Evolutionary conservation across 2,113 vertebrate genomes (phyloP), one percentile per base, ranked within the genome.

Genomic region (Anser brachyrhynchus): DNA sequence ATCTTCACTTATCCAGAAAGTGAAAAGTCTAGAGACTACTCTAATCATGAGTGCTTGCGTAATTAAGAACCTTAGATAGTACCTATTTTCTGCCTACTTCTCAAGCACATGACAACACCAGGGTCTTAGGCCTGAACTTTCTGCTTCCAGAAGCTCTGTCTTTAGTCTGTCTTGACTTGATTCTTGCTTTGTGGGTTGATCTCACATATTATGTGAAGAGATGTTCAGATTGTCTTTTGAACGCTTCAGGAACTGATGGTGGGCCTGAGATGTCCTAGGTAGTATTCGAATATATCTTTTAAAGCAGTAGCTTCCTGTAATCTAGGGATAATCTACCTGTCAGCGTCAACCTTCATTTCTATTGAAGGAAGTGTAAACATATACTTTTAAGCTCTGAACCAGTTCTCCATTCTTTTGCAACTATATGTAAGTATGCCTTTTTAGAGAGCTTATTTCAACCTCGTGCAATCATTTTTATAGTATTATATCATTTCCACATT

Each of bases 391-490:
- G 6, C 22, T 55, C 43, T 82, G 49, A 64, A 78, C 5, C 73
- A 18, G 25, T 29, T 77, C 52, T 72, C 26, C 2, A 7, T 75
- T 93, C 17, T 69, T 93, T 89, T n/a, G 29, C 22, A 90, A 9
- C n/a, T 55, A 0, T 41, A 19, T 10, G 15, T 59, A 71, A 59
- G 6, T 64, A 18, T 79, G 39, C 67, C 59, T 31, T 23, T 73
- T 92, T 83, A n/a, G 58, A 58, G 58, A 84, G 20, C 16, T 82
- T 91, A 61, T 95, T 92, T 89, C 62, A 84, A 79, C 21, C 26
- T 84, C 16, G 33, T 57, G 20, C 22, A 84, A 43, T 84, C 61
- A 84, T 74, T 89, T 87, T 90, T 64, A 62, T 64, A 62, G 11
- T 49, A 13, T 83, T 79, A 44, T 44, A 49, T 54, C 5, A 65